These are phyloP conservation scores for Temnothorax unifasciatus DNA, from an alignment of 2,888 invertebrate genomes.

Conservation along the genomic window DNA sequence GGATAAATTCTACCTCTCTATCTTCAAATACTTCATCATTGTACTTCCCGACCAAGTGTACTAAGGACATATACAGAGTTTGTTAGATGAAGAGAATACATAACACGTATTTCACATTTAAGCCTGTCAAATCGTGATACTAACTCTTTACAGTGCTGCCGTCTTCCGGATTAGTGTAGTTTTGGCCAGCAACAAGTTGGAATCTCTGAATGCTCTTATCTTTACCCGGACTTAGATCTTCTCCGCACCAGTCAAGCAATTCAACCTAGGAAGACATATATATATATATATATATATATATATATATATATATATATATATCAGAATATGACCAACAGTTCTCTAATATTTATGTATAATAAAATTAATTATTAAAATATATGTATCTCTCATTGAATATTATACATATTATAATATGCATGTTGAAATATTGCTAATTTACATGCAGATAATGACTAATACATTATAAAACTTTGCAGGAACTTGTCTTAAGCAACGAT, in stretches of 20 bases:
- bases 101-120: not conserved
- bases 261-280: constrained; percentile 89
- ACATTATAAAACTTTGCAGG: not conserved
- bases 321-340: constrained; percentile 20
- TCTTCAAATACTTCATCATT: constrained; percentile 92
- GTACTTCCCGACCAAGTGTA: constrained; percentile 91
- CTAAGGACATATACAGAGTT: constrained; percentile 85
- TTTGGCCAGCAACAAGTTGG: constrained; percentile 90
- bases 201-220: constrained; percentile 94
- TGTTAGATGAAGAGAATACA: not conserved
- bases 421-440: not conserved
- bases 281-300: constrained; percentile 25
- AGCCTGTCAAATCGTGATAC: constrained; percentile 22
- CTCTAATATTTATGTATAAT: not conserved
- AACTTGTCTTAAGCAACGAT: not conserved
- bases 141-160: constrained; percentile 94
- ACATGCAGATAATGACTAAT: not conserved
- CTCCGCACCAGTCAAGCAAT: constrained; percentile 94
- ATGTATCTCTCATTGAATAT: not conserved
- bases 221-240: constrained; percentile 94
- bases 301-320: constrained; percentile 41
- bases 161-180: constrained; percentile 92
- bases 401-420: too few species aligned
- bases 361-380: constrained; percentile 10
- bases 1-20: constrained; percentile 92